Evolutionary conservation across 2,888 invertebrate genomes (phyloP).

Genomic region (Drosophila kuntzei): DNA sequence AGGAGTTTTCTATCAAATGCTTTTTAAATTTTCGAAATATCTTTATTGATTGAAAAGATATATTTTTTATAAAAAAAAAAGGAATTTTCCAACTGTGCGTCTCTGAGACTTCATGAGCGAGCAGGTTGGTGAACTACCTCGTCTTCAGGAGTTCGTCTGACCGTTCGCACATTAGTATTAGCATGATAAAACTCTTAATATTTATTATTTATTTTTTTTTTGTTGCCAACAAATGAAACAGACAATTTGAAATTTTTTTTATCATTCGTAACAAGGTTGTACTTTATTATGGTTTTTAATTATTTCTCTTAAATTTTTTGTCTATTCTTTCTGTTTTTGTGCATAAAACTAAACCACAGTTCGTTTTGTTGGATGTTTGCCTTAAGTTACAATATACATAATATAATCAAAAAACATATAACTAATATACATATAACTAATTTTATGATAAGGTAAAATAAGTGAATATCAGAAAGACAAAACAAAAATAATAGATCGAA

Average conservation of each 20-base stretch:
- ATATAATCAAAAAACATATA: constrained; percentile 40
- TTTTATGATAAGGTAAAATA: constrained; percentile 18
- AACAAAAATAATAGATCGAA: constrained; percentile 7
- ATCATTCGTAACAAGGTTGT: not conserved
- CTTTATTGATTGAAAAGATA: too few relatives aligned
- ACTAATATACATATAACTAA: constrained; percentile 46
- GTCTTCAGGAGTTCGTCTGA: too few relatives aligned
- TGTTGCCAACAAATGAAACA: not conserved
- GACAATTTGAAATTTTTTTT: not conserved
- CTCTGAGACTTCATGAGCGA: too few relatives aligned
- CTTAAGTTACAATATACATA: constrained; percentile 34
- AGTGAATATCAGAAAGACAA: constrained; percentile 8
- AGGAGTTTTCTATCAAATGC: too few relatives aligned
- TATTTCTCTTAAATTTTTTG: constrained; percentile 23
- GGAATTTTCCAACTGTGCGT: too few relatives aligned
- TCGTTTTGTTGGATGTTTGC: constrained; percentile 62
- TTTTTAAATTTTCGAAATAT: too few relatives aligned
- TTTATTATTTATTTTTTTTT: too few relatives aligned
- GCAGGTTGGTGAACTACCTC: too few relatives aligned
- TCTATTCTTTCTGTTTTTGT: constrained; percentile 37
- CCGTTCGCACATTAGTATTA: too few relatives aligned
- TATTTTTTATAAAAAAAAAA: too few relatives aligned
- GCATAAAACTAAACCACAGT: constrained; percentile 79
- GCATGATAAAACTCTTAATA: too few relatives aligned
- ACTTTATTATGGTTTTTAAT: constrained; percentile 1